Evolutionary conservation across 2,113 vertebrate species (phyloP).

Genomic region (Megaleporinus macrocephalus): DNA sequence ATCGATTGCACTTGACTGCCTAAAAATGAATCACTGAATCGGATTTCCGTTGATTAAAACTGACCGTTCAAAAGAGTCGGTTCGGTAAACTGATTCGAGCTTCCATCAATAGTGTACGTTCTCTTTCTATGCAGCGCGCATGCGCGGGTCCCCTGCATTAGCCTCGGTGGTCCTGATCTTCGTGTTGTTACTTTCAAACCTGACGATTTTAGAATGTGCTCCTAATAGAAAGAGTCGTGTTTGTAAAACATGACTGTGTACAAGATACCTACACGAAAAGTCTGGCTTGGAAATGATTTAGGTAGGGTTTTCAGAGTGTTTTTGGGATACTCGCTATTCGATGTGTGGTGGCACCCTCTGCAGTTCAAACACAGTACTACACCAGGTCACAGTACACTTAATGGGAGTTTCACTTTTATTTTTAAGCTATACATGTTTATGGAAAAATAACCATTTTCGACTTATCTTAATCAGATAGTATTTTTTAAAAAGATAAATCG

Average conservation of each 20-base stretch:
- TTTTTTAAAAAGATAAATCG: too few relatives aligned
- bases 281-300: not conserved
- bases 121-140: slow-evolving; percentile 8
- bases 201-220: not conserved
- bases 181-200: not conserved
- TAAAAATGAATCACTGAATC: not conserved
- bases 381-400: not conserved
- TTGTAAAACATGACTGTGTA: not conserved
- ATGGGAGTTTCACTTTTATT: not conserved
- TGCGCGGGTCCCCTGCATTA: not conserved
- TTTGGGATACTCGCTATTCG: not conserved
- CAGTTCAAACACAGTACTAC: not conserved
- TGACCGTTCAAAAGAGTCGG: not conserved
- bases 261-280: not conserved
- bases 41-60: not conserved
- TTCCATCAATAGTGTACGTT: not conserved
- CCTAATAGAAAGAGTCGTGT: not conserved
- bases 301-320: not conserved
- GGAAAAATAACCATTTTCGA: too few relatives aligned
- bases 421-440: too few relatives aligned
- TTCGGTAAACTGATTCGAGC: not conserved
- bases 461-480: too few relatives aligned
- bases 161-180: not conserved
- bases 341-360: slow-evolving; percentile 18
- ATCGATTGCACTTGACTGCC: not conserved